Evolutionary conservation across 1,140 invertebrate species (phyloP).

Genomic region (Drosophila saltans): DNA sequence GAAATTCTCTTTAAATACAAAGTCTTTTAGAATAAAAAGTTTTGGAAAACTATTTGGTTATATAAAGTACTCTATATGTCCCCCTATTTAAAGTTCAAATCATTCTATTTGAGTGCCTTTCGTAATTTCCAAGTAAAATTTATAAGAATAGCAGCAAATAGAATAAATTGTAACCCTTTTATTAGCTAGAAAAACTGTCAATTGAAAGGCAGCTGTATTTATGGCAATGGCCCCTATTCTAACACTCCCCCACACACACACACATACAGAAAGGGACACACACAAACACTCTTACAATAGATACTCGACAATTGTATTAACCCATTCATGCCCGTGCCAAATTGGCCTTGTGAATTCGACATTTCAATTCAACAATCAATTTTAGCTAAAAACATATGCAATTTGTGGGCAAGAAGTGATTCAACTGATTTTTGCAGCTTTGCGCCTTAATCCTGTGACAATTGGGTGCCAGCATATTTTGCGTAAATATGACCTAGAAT

Average conservation of each 20-base stretch:
- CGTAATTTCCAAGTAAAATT: not conserved
- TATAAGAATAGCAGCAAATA: not conserved
- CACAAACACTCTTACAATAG: conserved; percentile 36
- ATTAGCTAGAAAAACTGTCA: conserved; percentile 17
- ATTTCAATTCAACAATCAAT: not conserved
- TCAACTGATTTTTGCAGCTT: conserved; percentile 63
- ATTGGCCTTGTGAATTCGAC: conserved; percentile 28
- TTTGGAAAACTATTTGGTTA: too few relatives aligned
- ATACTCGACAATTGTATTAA: conserved; percentile 45
- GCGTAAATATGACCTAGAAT: conserved; percentile 65
- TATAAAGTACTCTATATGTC: too few relatives aligned
- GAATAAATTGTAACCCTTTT: not conserved
- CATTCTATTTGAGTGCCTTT: too few relatives aligned
- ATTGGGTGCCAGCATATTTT: conserved; percentile 48
- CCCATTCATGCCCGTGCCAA: conserved; percentile 45
- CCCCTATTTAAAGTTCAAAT: too few relatives aligned
- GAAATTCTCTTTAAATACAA: too few relatives aligned
- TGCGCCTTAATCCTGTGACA: conserved; percentile 40
- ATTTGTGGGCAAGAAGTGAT: not conserved
- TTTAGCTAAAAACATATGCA: conserved; percentile 7
- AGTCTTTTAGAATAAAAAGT: too few relatives aligned
- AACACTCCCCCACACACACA: not conserved
- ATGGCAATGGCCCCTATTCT: conserved; percentile 10
- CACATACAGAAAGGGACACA: not conserved
- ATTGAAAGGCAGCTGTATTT: conserved; percentile 61